A percentile compares a stretch with the other conserved stretches of the same genome.
Evolutionary conservation across 2,113 vertebrate species (phyloP).

Genomic region (Alaudala cheleensis): DNA sequence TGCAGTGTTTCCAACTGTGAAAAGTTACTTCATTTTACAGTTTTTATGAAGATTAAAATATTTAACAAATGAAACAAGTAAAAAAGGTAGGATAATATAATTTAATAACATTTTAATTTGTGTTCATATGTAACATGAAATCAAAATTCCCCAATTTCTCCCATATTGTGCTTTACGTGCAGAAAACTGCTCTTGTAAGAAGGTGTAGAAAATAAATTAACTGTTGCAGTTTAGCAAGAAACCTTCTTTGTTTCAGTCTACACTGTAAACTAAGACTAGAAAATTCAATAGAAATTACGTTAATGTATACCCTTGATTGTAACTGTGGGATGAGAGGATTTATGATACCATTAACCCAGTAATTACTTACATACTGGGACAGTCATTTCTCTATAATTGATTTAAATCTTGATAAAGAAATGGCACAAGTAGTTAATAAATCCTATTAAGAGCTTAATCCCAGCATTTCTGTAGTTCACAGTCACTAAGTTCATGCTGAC

Average conservation of each 20-base stretch:
- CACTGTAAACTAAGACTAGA: not conserved
- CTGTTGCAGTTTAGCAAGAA: not conserved
- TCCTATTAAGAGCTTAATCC: not conserved
- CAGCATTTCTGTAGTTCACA: not conserved
- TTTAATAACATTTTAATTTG: not conserved
- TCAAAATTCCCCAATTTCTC: not conserved
- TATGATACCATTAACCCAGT: not conserved
- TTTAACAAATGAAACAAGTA: not conserved
- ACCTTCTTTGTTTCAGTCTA: not conserved
- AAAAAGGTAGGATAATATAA: not conserved
- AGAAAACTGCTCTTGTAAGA: not conserved
- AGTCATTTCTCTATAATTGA: not conserved
- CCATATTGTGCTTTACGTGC: accelerated
- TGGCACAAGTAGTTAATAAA: not conserved
- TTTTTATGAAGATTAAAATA: not conserved
- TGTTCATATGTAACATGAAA: not conserved
- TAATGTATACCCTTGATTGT: not conserved
- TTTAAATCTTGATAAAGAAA: not conserved
- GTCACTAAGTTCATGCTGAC: not conserved
- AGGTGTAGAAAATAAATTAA: not conserved
- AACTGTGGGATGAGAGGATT: not conserved
- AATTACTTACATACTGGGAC: not conserved
- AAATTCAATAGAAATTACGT: not conserved
- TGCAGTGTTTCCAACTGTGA: not conserved
- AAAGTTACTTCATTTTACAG: not conserved